A percentile compares a stretch with the other conserved stretches of the same genome.
Conservation (phyloP, 2,797 vertebrate species). For the Oreochromis grahami region DNA sequence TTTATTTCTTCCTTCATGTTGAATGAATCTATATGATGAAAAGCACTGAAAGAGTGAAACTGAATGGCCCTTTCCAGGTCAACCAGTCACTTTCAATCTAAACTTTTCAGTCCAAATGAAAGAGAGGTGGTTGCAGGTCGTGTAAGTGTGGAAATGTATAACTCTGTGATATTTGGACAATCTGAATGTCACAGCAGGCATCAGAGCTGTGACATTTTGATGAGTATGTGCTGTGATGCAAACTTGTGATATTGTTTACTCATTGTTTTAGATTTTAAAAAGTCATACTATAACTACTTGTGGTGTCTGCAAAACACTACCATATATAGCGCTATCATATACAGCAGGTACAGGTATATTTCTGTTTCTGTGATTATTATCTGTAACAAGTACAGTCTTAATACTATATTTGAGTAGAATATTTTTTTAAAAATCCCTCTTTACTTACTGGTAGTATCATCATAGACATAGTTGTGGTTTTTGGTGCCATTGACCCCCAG, state of each 20-base stretch:
- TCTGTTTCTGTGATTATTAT: neutral
- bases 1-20: neutral
- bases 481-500: slow-evolving; percentile 88
- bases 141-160: neutral
- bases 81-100: neutral
- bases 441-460: slow-evolving; percentile 87
- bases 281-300: neutral
- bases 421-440: rapidly evolving
- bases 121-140: neutral
- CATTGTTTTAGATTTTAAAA: rapidly evolving
- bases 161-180: neutral
- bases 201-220: neutral
- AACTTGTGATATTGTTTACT: neutral
- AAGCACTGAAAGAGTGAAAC: neutral
- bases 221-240: neutral
- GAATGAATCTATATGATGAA: neutral
- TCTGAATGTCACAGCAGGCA: neutral
- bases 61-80: neutral
- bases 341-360: neutral
- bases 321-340: neutral
- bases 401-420: neutral
- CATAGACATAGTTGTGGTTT: slow-evolving; percentile 82
- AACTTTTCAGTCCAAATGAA: neutral
- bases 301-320: neutral
- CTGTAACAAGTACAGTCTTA: neutral